Evolutionary conservation across 2,797 vertebrate species (phyloP).

Genomic region (Trachops cirrhosus): DNA sequence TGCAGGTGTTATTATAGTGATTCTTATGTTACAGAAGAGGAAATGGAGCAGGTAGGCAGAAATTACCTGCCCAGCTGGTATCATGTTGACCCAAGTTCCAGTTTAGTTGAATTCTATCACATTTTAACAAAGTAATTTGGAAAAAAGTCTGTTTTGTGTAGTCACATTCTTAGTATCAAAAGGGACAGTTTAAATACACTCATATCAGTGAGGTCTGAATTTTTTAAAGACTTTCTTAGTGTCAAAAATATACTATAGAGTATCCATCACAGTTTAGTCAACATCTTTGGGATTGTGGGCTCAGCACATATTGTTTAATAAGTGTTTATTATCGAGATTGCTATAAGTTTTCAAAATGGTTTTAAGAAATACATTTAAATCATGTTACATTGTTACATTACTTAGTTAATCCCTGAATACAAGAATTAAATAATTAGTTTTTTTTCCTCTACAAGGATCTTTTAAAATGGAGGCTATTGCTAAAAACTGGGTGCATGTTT

Average conservation of each 20-base stretch:
- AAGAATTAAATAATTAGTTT: slow-evolving; percentile 66
- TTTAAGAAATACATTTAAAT: slow-evolving; percentile 67
- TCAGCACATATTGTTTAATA: neutral
- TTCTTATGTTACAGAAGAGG: neutral
- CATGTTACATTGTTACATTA: slow-evolving; percentile 33
- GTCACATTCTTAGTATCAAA: neutral
- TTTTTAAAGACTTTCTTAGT: neutral
- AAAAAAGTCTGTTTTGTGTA: neutral
- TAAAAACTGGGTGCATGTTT: slow-evolving; percentile 72
- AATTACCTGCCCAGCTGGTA: neutral
- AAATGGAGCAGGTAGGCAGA: neutral
- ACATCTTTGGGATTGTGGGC: neutral
- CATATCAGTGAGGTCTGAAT: neutral
- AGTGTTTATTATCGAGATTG: neutral
- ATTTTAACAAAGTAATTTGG: slow-evolving; percentile 18
- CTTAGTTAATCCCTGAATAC: slow-evolving; percentile 29
- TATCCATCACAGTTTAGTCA: neutral
- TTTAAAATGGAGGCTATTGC: slow-evolving; percentile 71
- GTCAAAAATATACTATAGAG: neutral
- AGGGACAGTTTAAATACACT: neutral
- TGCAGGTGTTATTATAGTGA: neutral
- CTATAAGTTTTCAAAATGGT: neutral
- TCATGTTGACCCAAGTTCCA: neutral
- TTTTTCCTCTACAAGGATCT: neutral
- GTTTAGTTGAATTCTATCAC: neutral